These are phyloP conservation scores for Albula goreensis DNA, from an alignment of 2,113 vertebrate species.

Conservation along the genomic window DNA sequence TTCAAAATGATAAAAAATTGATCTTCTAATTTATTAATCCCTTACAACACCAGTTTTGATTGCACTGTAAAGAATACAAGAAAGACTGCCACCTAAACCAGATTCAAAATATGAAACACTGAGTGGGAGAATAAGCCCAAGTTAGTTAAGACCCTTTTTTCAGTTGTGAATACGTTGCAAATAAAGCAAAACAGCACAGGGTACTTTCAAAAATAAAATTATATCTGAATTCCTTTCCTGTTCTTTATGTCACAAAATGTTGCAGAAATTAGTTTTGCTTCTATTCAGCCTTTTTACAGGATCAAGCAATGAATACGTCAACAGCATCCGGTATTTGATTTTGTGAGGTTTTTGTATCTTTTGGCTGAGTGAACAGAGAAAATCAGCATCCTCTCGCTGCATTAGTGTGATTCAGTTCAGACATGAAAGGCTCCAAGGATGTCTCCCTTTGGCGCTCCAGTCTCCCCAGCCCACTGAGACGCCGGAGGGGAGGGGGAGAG, in stretches of 20 bases:
- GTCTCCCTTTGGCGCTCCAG: not conserved
- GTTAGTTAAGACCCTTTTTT: not conserved
- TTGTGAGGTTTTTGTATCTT: not conserved
- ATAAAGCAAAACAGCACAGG: not conserved
- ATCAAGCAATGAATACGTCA: not conserved
- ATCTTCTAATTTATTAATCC: no score
- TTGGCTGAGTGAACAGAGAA: not conserved
- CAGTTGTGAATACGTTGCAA: not conserved
- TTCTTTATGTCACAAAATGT: not conserved
- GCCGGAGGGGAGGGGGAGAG: not conserved
- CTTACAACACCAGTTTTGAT: no score
- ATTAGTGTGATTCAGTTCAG: not conserved
- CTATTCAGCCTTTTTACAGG: not conserved
- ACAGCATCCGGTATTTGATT: not conserved
- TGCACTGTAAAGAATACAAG: not conserved
- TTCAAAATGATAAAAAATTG: no score
- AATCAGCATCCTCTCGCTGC: not conserved
- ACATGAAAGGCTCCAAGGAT: not conserved
- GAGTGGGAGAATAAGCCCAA: not conserved
- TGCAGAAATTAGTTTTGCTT: not conserved
- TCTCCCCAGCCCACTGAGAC: not conserved
- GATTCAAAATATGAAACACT: not conserved
- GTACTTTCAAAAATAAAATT: not conserved
- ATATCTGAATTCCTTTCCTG: not conserved
- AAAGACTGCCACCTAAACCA: not conserved